Evolutionary conservation across 2,113 vertebrate genomes (phyloP).

Genomic region (Saguinus imperator): DNA sequence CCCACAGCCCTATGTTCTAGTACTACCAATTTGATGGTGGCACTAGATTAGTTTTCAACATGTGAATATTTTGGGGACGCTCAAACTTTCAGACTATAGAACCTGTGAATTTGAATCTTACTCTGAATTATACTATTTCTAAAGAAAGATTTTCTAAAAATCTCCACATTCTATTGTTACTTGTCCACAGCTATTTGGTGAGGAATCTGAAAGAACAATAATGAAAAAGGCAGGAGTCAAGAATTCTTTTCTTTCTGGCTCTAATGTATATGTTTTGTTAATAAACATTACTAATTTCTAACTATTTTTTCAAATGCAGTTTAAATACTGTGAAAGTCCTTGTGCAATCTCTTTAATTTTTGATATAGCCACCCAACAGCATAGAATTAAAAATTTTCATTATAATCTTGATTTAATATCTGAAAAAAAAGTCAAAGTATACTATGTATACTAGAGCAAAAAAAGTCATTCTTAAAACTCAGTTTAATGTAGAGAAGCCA

Average conservation of each 20-base stretch:
- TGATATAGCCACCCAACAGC: not conserved
- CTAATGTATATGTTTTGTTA: not conserved
- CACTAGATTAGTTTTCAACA: not conserved
- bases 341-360: not conserved
- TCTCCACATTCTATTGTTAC: not conserved
- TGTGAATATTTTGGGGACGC: not conserved
- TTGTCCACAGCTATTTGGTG: not conserved
- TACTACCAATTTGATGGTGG: not conserved
- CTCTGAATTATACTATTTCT: not conserved
- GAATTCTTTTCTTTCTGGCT: not conserved
- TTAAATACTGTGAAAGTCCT: not conserved
- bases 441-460: constrained; percentile 13
- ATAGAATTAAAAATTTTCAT: not conserved
- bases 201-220: not conserved
- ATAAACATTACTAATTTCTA: not conserved
- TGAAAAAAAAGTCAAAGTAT: not conserved
- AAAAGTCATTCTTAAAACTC: constrained; percentile 1
- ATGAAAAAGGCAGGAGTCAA: not conserved
- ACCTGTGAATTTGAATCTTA: not conserved
- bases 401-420: not conserved
- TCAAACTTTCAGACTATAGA: not conserved
- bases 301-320: not conserved
- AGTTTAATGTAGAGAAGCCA: not conserved
- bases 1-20: too few relatives aligned
- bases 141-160: not conserved